Evolutionary conservation across 2,113 vertebrate species (phyloP), one percentile per base, ranked within the genome.

Genomic region (Solenodon paradoxus): DNA sequence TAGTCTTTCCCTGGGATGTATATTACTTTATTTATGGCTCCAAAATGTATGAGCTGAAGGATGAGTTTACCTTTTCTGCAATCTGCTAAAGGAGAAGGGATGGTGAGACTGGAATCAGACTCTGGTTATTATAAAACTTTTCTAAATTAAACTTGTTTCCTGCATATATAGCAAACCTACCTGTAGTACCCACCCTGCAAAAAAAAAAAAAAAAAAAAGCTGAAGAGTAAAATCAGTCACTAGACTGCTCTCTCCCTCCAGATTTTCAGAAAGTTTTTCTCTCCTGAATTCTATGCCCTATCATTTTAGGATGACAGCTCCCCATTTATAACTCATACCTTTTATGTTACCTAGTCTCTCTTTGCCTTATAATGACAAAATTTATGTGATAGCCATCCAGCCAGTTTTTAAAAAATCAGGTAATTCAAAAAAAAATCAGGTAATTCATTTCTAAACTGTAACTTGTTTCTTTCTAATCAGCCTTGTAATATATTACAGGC

Each of bases 391-490:
- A 88, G 47, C 78, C 71, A 59, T 83, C 63, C 74, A 92, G 55
- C 84, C 71, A 80, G 40, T 61, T 72, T 38, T 1, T 59, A n/a
- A n/a, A n/a, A n/a, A n/a, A n/a, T n/a, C 55, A 24, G 3, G 28
- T 61, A 22, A 16, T 61, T 16, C 11, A 26, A 42, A 16, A 7
- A 82, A 69, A 82, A 88, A 77, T 84, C 61, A 38, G 74, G 42
- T 88, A 49, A 86, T 95, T 95, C 8, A 35, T 95, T 94, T 85
- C 79, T 8, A 86, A 96, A 90, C 68, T 90, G 94, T 63, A 97
- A 75, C 87, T 94, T 95, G 95, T 97, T 98, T 96, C 95, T 96
- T 92, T 91, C 87, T 83, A 61, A 96, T 84, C 57, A 83, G 93
- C 82, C 93, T 94, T 79, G 87, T 94, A 97, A 95, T 92, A 3